Percentiles rank a stretch among this genome's conserved stretches.
These are phyloP conservation scores for Hydropotes inermis DNA, from an alignment of 2,113 vertebrate genomes.

Conservation along the genomic window DNA sequence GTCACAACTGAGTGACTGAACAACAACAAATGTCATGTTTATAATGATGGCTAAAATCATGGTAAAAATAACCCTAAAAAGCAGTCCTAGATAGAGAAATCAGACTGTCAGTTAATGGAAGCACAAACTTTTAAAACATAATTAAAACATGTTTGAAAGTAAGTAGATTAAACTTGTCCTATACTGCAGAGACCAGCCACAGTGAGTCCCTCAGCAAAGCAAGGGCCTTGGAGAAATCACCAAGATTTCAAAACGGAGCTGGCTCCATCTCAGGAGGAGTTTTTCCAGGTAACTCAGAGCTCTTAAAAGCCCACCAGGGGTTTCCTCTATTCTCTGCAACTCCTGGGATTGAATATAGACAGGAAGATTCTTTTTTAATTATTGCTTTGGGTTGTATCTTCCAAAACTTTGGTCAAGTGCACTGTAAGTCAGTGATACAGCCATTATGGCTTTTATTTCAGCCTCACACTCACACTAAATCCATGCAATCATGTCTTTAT, in stretches of 20 bases:
- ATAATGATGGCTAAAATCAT: not conserved
- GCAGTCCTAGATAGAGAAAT: constrained; percentile 19
- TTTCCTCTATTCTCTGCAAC: not conserved
- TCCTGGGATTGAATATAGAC: not conserved
- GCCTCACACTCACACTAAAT: not conserved
- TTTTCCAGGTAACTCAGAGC: constrained; percentile 22
- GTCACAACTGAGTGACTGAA: not conserved
- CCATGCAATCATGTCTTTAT: not conserved
- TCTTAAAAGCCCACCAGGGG: not conserved
- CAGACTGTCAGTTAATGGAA: constrained; percentile 6
- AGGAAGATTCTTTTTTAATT: constrained; percentile 26
- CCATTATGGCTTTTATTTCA: not conserved
- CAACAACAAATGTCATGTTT: not conserved
- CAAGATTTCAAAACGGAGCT: not conserved
- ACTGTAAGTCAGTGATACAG: not conserved
- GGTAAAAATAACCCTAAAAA: not conserved
- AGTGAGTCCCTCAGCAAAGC: not conserved
- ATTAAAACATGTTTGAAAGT: constrained; percentile 41
- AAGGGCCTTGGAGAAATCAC: constrained; percentile 51
- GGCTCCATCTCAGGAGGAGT: not conserved
- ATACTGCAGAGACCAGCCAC: constrained; percentile 13
- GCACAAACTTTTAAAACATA: constrained; percentile 35
- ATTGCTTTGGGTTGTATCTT: constrained; percentile 11
- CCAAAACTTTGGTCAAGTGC: not conserved
- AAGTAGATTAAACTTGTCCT: constrained; percentile 50